These are phyloP conservation scores for Anneissia japonica DNA, from an alignment of 35 echinoderm and acorn worm species.

Conservation along the genomic window DNA sequence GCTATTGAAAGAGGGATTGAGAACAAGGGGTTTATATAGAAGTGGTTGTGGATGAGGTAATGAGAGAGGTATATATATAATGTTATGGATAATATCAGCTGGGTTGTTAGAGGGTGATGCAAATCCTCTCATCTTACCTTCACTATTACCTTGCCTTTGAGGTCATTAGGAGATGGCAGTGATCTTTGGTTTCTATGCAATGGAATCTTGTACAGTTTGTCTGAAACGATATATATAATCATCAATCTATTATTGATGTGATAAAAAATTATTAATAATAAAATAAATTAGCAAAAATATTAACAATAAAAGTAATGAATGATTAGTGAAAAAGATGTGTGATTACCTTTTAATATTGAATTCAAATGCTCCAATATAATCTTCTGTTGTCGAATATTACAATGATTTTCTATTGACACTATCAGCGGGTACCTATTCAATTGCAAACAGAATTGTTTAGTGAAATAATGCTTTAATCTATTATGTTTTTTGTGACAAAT, in stretches of 20 bases:
- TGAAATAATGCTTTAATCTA: too few species aligned
- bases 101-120: too few species aligned
- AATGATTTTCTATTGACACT: slow-evolving; percentile 89
- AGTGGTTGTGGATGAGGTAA: too few species aligned
- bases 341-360: slow-evolving; percentile 54
- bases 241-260: not conserved
- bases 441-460: too few species aligned
- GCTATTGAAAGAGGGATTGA: too few species aligned
- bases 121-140: too few species aligned
- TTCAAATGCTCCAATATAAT: slow-evolving; percentile 45
- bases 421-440: slow-evolving; percentile 73
- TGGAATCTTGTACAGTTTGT: slow-evolving; percentile 63
- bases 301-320: not conserved
- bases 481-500: too few species aligned
- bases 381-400: slow-evolving; percentile 71
- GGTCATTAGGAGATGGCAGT: slow-evolving; percentile 71
- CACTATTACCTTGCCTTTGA: slow-evolving; percentile 76
- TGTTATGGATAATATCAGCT: too few species aligned
- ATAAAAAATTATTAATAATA: not conserved
- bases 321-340: not conserved
- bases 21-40: too few species aligned
- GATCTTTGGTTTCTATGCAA: slow-evolving; percentile 17
- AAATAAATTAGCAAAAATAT: not conserved
- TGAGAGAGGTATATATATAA: too few species aligned
- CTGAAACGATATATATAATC: slow-evolving; percentile 24